Percentiles rank a stretch among this genome's conserved stretches.
Evolutionary conservation across 2,888 invertebrate genomes (phyloP).

Genomic region (Drosophila phalerata): DNA sequence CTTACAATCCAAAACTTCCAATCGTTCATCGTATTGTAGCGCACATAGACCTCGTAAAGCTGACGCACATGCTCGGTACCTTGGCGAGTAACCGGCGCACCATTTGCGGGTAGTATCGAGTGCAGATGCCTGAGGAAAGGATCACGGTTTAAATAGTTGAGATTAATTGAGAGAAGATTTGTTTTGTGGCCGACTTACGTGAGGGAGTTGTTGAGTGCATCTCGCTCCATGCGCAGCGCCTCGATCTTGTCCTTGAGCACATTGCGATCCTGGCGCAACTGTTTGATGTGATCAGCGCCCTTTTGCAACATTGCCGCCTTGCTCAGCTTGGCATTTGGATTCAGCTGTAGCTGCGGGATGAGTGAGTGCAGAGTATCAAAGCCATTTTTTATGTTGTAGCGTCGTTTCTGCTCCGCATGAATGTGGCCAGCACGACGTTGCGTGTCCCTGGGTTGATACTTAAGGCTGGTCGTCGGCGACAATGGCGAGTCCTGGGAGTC

Average conservation of each 20-base stretch:
- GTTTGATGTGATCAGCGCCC: slow-evolving; percentile 97
- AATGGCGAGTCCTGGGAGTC: slow-evolving; percentile 86
- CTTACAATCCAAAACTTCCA: slow-evolving; percentile 99
- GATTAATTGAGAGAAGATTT: background rate
- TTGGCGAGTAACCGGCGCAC: slow-evolving; percentile 96
- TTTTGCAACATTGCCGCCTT: slow-evolving; percentile 99
- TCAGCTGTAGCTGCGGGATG: slow-evolving; percentile 95
- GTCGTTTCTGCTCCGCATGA: slow-evolving; percentile 97
- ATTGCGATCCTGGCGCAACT: slow-evolving; percentile 93
- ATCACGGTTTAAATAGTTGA: background rate
- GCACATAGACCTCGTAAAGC: slow-evolving; percentile 96
- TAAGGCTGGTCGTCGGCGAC: slow-evolving; percentile 87
- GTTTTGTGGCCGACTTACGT: slow-evolving; percentile 87
- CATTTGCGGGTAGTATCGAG: slow-evolving; percentile 97
- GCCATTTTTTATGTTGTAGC: slow-evolving; percentile 98
- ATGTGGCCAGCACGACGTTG: slow-evolving; percentile 95
- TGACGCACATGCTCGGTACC: slow-evolving; percentile 96
- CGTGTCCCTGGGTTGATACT: slow-evolving; percentile 87
- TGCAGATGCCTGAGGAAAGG: slow-evolving; percentile 92
- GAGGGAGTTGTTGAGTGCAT: slow-evolving; percentile 95
- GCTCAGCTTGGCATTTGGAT: slow-evolving; percentile 96
- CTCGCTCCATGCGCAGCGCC: slow-evolving; percentile 94
- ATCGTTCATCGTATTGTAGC: slow-evolving; percentile 93
- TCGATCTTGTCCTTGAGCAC: slow-evolving; percentile 96
- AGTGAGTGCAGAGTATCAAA: slow-evolving; percentile 97